Percentiles rank a stretch among this genome's conserved stretches.
phyloP scores from a whole-genome alignment of 1,140 invertebrate species.

The Prorops nasuta region DNA sequence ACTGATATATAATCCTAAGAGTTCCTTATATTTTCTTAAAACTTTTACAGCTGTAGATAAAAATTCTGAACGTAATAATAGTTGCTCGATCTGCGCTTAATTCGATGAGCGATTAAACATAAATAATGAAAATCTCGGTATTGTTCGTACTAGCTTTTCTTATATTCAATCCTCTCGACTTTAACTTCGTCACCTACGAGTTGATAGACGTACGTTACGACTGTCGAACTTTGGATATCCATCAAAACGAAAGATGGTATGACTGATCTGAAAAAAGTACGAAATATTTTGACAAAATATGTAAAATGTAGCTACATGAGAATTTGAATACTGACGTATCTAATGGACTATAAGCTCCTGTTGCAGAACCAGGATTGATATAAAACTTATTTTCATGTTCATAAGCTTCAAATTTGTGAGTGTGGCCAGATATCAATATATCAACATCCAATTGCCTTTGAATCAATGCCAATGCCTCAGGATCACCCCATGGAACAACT shows the following conservation, averaged over 20 bases:
- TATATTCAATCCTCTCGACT: slow-evolving; percentile 98
- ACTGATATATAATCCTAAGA: too few species aligned
- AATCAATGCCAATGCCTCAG: slow-evolving; percentile 86
- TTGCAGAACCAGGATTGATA: slow-evolving; percentile 98
- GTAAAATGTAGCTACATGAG: not conserved
- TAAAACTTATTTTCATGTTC: slow-evolving; percentile 99
- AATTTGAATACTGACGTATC: slow-evolving; percentile 70
- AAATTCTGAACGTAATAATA: too few species aligned
- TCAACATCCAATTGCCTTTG: slow-evolving; percentile 98
- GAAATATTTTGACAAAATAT: slow-evolving; percentile 13
- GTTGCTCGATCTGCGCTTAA: too few species aligned
- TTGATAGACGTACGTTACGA: slow-evolving; percentile 98
- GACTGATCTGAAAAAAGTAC: slow-evolving; percentile 70
- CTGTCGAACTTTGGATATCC: slow-evolving; percentile 97
- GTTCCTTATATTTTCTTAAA: too few species aligned
- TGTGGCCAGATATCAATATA: slow-evolving; percentile 98
- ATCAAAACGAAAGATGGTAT: slow-evolving; percentile 97
- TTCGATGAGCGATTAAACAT: too few species aligned
- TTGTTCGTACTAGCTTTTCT: slow-evolving; percentile 72
- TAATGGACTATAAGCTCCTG: slow-evolving; percentile 93
- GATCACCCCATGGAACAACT: slow-evolving; percentile 96
- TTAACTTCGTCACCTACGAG: slow-evolving; percentile 97
- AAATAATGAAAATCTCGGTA: too few species aligned
- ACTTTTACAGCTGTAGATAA: too few species aligned
- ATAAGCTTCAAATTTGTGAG: slow-evolving; percentile 97